Evolutionary conservation across 2,113 vertebrate genomes (phyloP).

Genomic region (Myiopsitta monachus): DNA sequence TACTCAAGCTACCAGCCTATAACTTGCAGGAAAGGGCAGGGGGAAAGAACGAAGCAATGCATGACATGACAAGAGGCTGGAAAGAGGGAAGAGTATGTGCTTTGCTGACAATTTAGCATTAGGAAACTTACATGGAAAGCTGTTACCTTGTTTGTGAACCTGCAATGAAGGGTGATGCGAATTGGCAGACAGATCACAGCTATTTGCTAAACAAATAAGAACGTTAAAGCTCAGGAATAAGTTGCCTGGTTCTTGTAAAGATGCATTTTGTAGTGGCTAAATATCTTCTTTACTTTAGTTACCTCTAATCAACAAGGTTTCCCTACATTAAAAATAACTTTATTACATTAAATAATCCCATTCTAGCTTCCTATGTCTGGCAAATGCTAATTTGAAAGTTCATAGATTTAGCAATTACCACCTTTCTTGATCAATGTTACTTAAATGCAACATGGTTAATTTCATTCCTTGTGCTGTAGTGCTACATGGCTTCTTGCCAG

Average conservation of each 20-base stretch:
- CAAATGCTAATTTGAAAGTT: neutral
- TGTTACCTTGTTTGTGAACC: neutral
- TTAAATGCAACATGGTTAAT: neutral
- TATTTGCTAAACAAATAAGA: neutral
- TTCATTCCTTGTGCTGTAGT: neutral
- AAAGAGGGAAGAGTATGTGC: neutral
- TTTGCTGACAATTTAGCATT: neutral
- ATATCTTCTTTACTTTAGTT: neutral
- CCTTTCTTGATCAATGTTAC: neutral
- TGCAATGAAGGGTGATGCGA: neutral
- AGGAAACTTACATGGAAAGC: neutral
- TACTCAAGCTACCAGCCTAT: neutral
- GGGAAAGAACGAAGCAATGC: neutral
- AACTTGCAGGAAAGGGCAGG: neutral
- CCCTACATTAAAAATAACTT: neutral
- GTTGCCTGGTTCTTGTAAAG: neutral
- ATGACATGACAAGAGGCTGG: neutral
- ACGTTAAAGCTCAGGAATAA: neutral
- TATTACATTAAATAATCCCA: neutral
- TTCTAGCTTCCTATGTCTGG: accelerated
- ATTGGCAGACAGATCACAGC: neutral
- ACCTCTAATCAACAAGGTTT: neutral
- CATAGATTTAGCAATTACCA: neutral
- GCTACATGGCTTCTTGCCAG: neutral
- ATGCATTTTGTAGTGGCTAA: neutral